Evolutionary conservation across 2,888 invertebrate genomes (phyloP), one percentile per base, ranked within the genome.

Genomic region (Drosophila ezoana): DNA sequence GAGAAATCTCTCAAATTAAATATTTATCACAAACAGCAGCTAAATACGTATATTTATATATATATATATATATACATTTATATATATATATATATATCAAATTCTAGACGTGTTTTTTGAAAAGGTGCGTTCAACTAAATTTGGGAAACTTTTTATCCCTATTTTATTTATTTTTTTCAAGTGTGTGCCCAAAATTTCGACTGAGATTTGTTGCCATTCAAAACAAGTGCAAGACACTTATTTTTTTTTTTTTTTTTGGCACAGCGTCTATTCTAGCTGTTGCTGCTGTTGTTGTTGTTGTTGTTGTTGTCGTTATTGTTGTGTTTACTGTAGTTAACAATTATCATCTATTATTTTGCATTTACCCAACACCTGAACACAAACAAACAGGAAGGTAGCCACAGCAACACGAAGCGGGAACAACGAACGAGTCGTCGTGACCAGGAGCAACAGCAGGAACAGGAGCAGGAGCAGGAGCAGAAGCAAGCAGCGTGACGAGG

Each of bases 371-470:
- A 60, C 67, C 65, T 64, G 43, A 57, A 65, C 59, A 41, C 64
- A 56, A 68, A 60, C 67, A 53, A 58, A 68, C 49, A 23, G 38
- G 18, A 64, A 63, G 71, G 74, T 76, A 76, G 77, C 71, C 76
- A 77, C 57, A 79, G 78, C 69, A 78, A 79, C 79, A 76, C 62
- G 18, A 40, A 44, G 65, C 65, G 65, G 74, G 74, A 79, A 68
- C 71, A 80, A 74, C 72, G 65, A 66, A 77, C 78, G 64, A 52
- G 14, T 32, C 44, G 49, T 41, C 41, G 45, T 37, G 11, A 58
- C 13, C 38, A 57, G 61, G 20, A 64, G 44, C 41, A 62, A 49
- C 4, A 56, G 43, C 13, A 23, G 35, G 1, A 66, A 33, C 53
- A 47, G 62, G 8, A 54, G 28, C 9, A 40, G 40, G 1, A 53